Percentiles rank a stretch among this genome's conserved stretches.
Conservation (phyloP, 2,797 vertebrate genomes). For the Anguilla megastoma region DNA sequence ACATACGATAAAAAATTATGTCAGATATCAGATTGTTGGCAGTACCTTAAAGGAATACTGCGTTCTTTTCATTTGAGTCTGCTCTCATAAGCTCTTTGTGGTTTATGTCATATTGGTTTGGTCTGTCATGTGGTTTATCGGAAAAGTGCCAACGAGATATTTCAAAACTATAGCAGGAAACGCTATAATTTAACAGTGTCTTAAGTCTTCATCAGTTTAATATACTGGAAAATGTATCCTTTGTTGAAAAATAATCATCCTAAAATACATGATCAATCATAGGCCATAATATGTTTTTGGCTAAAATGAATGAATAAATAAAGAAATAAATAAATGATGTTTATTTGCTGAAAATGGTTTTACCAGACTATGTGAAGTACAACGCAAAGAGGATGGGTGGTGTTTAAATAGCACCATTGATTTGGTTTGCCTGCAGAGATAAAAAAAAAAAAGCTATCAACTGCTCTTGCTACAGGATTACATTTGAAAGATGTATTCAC, state of each 20-base stretch:
- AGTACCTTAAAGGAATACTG: too few species aligned
- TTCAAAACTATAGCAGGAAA: too few species aligned
- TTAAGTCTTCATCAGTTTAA: background rate
- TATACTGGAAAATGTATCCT: background rate
- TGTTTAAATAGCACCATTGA: constrained; percentile 25
- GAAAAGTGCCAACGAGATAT: too few species aligned
- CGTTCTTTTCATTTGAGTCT: too few species aligned
- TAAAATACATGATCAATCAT: background rate
- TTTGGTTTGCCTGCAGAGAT: constrained; percentile 24
- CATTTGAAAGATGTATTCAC: constrained; percentile 32
- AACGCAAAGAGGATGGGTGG: background rate
- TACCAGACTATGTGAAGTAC: background rate
- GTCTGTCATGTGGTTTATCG: too few species aligned
- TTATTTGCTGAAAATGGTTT: constrained; percentile 5
- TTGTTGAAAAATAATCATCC: background rate
- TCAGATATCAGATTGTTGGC: background rate
- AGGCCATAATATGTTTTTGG: background rate
- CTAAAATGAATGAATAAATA: background rate
- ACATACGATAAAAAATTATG: background rate
- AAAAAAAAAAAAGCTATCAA: constrained; percentile 30
- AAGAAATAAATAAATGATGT: background rate
- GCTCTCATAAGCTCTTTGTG: too few species aligned
- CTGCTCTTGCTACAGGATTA: constrained; percentile 8
- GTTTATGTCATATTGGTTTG: too few species aligned
- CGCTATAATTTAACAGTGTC: background rate